Base-by-base conservation (phyloP, 1,140 invertebrate genomes). In the Drosophila littoralis region DNA sequence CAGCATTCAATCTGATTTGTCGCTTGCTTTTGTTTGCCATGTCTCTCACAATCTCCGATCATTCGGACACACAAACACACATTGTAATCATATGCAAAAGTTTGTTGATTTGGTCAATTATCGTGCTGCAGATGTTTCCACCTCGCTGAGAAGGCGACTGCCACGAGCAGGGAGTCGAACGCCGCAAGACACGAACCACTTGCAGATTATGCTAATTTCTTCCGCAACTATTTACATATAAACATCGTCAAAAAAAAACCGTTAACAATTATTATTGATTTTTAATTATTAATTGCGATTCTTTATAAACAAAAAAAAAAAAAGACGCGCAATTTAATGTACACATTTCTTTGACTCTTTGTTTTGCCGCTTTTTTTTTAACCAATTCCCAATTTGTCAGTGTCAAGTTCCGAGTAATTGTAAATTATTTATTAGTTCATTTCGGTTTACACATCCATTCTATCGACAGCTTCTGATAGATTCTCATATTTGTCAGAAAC, bases 151-250 rank as follows among this genome's bases (percentile, higher is more conserved):
- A 22, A 63, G 60, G 17, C 33, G 9, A 22, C 12, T 43, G 59
- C 38, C 7, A 9, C 28, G 13, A 58, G 42, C 57, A 17, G 63
- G 42, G 15, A 61, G 42, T 51, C 28, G 1, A 33, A 17, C 50
- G 35, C 54, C 33, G 50, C 59, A 13, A 77, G 64, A 51, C 45
- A 60, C 74, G 68, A 50, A 69, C 74, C 69, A 51, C 66, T 68
- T 71, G 72, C 79, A 60, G 65, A 61, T 69, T 83, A 86, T 88
- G 82, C 82, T 77, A 88, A 88, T 79, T 67, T 63, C 84, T 89
- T 89, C 84, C 84, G 84, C 85, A 89, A 84, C 83, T 57, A 89
- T 89, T 89, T 84, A 89, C 80, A 89, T 84, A 81, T 52, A 65
- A 78, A 77, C 52, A 61, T 80, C 46, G 55, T 52, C 17, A 69